Base-by-base conservation (phyloP, 2,113 vertebrate species). In the Urocitellus parryii region DNA sequence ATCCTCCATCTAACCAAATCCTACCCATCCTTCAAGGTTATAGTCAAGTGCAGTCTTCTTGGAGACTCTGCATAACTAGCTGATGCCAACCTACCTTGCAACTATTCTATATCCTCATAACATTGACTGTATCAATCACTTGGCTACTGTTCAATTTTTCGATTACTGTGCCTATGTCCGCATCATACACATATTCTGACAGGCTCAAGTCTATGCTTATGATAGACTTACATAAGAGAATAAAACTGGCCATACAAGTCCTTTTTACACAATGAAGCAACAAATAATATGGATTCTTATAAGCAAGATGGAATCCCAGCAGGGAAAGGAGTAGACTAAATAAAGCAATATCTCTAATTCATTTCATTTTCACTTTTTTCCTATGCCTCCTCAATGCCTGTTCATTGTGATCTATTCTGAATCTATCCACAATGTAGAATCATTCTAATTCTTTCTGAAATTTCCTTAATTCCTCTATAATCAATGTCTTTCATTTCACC, bases 281-380 rank as follows among this genome's bases (percentile, higher is more conserved):
- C 4, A 73, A 48, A 63, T 84, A 91, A 90, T 88, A 94, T 12
- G 37, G 11, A 93, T 58, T 94, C 39, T 78, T 81, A 53, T 81
- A 78, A 29, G 4, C 7, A 24, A 73, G 42, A 73, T 8, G 51
- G 42, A 91, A 85, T 2, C 20, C 25, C 32, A 51, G 48, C 13
- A 80, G 22, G 9, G 13, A 83, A 45, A 88, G 37, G 20, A 68
- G 12, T 20, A 37, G 37, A 74, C 9, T 11, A 11, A 74, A 82
- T 34, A 85, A 90, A 88, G 61, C 29, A 91, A 78, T 11, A 67
- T 70, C 78, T 61, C 58, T 88, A 8, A 73, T 37, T 18, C 29
- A 81, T 3, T 16, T 86, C 14, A 63, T 34, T 53, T 51, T 51
- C 12, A 51, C 12, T 94, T 58, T 65, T 4, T 68, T 92, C 65